Base-by-base conservation (phyloP, 2,888 invertebrate genomes). In the Mimachlamys varia region DNA sequence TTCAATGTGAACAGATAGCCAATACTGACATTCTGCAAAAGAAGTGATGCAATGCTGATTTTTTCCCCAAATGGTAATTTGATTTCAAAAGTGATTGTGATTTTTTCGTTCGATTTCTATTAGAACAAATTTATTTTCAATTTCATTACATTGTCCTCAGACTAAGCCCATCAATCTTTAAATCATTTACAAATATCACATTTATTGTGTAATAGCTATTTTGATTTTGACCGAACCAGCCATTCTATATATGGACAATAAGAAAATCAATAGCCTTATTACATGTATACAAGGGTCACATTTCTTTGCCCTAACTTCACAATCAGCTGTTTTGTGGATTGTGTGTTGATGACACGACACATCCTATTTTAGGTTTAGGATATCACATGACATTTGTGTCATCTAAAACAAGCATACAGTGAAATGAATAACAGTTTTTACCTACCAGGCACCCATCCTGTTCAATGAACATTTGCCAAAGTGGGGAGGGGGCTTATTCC, bases 81-180 rank as follows among this genome's bases (percentile, higher is more conserved):
- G 27, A 22, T 76, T 76, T 76, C 27, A 76, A 76, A 76, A 33
- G 76, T 76, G 76, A 76, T 22, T 76, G 76, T 27, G 22, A 76
- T 76, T 27, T 5, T 22, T 76, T 76, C 10, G 27, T 76, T 76
- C 33, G 22, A 76, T 76, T 76, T 76, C 76, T 27, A 76, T 76
- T 27, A 27, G 76, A 76, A 76, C 76, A 19, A 76, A 76, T 76
- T 76, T 76, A 22, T 33, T 76, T 76, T 76, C 76, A 76, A 76
- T 76, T 76, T 76, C 76, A 76, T 76, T 76, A 76, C 76, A 27
- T 76, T 76, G 33, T 76, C 12, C 76, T 76, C 76, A 19, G 27
- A 76, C 76, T 76, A 33, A 27, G 76, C 33, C 76, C 76, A 76
- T 76, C 76, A 33, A 76, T 76, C 76, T 76, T 76, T 5, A 76